Conservation (phyloP, 2,113 vertebrate genomes). For the Poeciliopsis retropinna region DNA sequence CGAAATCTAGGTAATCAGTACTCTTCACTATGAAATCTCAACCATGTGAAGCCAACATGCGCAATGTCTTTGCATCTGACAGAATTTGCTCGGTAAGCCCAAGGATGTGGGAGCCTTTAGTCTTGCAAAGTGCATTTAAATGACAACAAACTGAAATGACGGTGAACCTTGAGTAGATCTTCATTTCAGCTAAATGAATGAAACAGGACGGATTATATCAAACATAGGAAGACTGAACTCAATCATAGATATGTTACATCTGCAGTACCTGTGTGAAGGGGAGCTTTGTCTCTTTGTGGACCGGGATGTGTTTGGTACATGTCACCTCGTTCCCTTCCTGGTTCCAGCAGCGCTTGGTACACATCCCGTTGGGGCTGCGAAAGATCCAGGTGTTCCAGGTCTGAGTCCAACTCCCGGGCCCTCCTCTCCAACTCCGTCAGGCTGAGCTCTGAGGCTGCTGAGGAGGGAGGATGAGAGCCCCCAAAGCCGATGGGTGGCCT, state of each 20-base stretch:
- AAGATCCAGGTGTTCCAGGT: constrained; percentile 71
- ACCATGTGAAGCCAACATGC: too few relatives aligned
- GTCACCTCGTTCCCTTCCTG: constrained; percentile 60
- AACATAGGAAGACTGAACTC: too few relatives aligned
- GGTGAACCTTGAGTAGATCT: too few relatives aligned
- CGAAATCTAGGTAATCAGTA: too few relatives aligned
- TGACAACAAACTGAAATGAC: neutral
- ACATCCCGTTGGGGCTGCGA: constrained; percentile 58
- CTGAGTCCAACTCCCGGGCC: constrained; percentile 73
- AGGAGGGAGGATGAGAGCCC: constrained; percentile 80
- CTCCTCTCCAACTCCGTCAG: constrained; percentile 77
- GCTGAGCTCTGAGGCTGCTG: constrained; percentile 79
- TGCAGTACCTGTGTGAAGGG: constrained; percentile 50
- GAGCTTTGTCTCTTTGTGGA: constrained; percentile 65
- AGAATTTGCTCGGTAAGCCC: too few relatives aligned
- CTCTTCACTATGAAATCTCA: too few relatives aligned
- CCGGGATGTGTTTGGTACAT: constrained; percentile 73
- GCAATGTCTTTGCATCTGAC: too few relatives aligned
- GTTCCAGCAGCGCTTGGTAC: constrained; percentile 55
- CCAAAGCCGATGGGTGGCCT: constrained; percentile 80
- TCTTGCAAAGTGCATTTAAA: too few relatives aligned
- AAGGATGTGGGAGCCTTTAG: too few relatives aligned
- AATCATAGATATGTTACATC: neutral
- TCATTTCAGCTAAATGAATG: neutral
- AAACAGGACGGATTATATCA: neutral